These are phyloP conservation scores for Heterohyrax brucei DNA, from an alignment of 2,797 vertebrate genomes.

Conservation along the genomic window DNA sequence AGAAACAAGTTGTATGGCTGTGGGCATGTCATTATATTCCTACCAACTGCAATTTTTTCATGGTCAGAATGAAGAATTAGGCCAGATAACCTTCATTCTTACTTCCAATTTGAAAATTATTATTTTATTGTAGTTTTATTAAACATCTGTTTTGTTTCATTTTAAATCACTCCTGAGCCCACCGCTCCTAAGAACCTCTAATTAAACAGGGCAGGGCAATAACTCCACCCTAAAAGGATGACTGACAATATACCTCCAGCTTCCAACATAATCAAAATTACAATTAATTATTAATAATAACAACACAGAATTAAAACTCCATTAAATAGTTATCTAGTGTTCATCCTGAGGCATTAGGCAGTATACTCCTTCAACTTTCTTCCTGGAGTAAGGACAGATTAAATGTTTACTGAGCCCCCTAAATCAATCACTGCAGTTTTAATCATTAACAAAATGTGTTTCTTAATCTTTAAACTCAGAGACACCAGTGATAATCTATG, in stretches of 20 bases:
- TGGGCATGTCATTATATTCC: slow-evolving; percentile 40
- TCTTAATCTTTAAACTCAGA: slow-evolving; percentile 77
- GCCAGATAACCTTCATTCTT: not conserved
- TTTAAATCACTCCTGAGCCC: slow-evolving; percentile 47
- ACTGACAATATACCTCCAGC: slow-evolving; percentile 51
- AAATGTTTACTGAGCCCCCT: slow-evolving; percentile 23
- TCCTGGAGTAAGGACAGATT: slow-evolving; percentile 13
- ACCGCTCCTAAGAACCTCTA: slow-evolving; percentile 51
- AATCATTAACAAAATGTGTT: slow-evolving; percentile 67
- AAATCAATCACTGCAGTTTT: slow-evolving; percentile 57
- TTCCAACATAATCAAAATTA: slow-evolving; percentile 78
- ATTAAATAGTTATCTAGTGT: slow-evolving; percentile 73
- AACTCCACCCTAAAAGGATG: slow-evolving; percentile 38
- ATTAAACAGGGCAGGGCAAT: slow-evolving; percentile 62
- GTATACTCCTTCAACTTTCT: not conserved
- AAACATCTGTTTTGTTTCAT: slow-evolving; percentile 67
- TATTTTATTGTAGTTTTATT: slow-evolving; percentile 66
- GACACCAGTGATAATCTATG: not conserved
- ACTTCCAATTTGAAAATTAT: slow-evolving; percentile 60
- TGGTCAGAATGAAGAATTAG: slow-evolving; percentile 27
- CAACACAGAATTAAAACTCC: slow-evolving; percentile 78
- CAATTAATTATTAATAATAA: slow-evolving; percentile 81
- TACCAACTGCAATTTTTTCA: not conserved
- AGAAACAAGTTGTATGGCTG: not conserved
- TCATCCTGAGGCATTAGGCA: slow-evolving; percentile 57